phyloP scores from a whole-genome alignment of 2,888 invertebrate species.

The Xylota sylvarum region DNA sequence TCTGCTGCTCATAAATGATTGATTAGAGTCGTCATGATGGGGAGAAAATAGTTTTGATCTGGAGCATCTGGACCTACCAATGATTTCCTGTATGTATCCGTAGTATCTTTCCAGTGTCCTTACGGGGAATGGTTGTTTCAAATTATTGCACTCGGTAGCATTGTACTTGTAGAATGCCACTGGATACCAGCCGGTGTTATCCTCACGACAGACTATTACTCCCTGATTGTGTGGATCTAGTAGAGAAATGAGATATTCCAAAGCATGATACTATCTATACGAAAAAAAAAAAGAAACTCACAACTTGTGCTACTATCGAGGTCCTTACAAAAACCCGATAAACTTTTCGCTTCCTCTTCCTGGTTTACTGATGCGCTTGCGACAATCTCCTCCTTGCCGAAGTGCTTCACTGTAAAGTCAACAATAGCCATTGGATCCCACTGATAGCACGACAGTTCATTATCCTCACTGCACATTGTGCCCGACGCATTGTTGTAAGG shows the following conservation, averaged over 20 bases:
- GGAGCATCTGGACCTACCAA: slow-evolving; percentile 79
- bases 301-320: slow-evolving; percentile 50
- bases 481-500: slow-evolving; percentile 59
- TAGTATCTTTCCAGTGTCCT: slow-evolving; percentile 80
- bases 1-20: slow-evolving; percentile 55
- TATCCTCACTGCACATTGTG: slow-evolving; percentile 76
- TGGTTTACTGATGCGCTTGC: slow-evolving; percentile 10
- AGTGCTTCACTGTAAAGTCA: slow-evolving; percentile 61
- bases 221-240: slow-evolving; percentile 87
- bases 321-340: slow-evolving; percentile 63
- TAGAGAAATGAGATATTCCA: neutral
- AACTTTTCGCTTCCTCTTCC: slow-evolving; percentile 51
- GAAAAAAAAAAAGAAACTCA: slow-evolving; percentile 41
- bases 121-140: slow-evolving; percentile 80
- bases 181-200: slow-evolving; percentile 89
- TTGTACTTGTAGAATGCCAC: slow-evolving; percentile 88
- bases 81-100: slow-evolving; percentile 80
- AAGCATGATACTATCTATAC: neutral
- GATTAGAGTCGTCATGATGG: slow-evolving; percentile 24
- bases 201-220: slow-evolving; percentile 88
- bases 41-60: neutral
- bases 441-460: slow-evolving; percentile 80
- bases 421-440: slow-evolving; percentile 63
- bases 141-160: slow-evolving; percentile 85
- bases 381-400: slow-evolving; percentile 53